phyloP scores from a whole-genome alignment of 1,140 invertebrate genomes.

The Drosophila guanche region DNA sequence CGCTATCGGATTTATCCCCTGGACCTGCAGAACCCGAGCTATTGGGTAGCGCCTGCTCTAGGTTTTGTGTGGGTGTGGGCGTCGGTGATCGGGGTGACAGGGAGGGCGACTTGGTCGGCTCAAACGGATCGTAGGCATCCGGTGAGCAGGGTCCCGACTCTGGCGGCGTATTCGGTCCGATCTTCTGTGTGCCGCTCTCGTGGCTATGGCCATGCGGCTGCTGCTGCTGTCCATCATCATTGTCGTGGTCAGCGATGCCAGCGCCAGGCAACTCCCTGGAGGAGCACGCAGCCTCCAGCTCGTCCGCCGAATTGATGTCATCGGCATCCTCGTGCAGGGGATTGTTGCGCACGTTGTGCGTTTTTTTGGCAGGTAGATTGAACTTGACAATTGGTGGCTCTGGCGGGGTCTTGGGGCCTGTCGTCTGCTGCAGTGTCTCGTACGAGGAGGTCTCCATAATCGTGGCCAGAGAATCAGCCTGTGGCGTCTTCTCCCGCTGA shows the following conservation, averaged over 20 bases:
- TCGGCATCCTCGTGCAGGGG: constrained; percentile 86
- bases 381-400: constrained; percentile 89
- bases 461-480: constrained; percentile 56
- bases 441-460: constrained; percentile 79
- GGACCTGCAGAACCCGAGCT: constrained; percentile 5
- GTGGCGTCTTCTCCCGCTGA: constrained; percentile 70
- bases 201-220: constrained; percentile 28
- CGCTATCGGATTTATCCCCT: constrained; percentile 46
- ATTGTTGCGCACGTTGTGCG: constrained; percentile 86
- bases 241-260: constrained; percentile 1
- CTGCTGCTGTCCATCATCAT: too few species aligned
- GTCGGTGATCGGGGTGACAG: constrained; percentile 83
- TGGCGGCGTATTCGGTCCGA: constrained; percentile 83
- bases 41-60: constrained; percentile 38
- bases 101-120: constrained; percentile 92
- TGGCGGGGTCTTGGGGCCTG: constrained; percentile 89
- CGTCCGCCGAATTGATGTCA: constrained; percentile 74
- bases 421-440: constrained; percentile 63
- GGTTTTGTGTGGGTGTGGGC: constrained; percentile 52
- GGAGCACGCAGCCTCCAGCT: constrained; percentile 57
- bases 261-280: constrained; percentile 20
- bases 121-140: constrained; percentile 94
- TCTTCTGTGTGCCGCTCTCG: constrained; percentile 65
- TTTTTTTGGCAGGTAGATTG: constrained; percentile 86
- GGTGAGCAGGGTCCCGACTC: constrained; percentile 82